phyloP scores from a whole-genome alignment of 2,797 vertebrate species.

The Melanogrammus aeglefinus region DNA sequence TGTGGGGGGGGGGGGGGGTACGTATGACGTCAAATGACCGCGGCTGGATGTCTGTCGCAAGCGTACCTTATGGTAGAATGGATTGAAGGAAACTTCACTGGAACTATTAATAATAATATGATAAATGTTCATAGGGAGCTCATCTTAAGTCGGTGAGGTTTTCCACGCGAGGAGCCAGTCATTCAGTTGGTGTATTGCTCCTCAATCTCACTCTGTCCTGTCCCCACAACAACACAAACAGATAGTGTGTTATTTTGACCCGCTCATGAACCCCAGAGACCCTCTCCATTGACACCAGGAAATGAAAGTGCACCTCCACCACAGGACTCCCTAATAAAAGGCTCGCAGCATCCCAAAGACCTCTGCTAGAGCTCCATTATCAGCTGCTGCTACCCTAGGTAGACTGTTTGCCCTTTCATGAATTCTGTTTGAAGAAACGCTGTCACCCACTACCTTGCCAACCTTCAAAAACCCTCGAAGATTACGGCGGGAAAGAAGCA shows the following conservation, averaged over 20 bases:
- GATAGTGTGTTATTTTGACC: slow-evolving; percentile 74
- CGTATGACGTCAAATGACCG: too few relatives aligned
- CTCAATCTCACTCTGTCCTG: background rate
- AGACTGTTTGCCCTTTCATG: slow-evolving; percentile 25
- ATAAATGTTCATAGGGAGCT: background rate
- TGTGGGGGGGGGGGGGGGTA: too few relatives aligned
- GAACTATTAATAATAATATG: background rate
- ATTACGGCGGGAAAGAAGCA: background rate
- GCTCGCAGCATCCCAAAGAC: slow-evolving; percentile 42
- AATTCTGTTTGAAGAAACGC: slow-evolving; percentile 25
- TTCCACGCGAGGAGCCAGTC: background rate
- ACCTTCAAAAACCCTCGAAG: background rate
- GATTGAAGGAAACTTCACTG: background rate
- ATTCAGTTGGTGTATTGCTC: too few relatives aligned
- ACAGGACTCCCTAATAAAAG: slow-evolving; percentile 64
- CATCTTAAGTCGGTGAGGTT: background rate
- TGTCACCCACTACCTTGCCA: background rate
- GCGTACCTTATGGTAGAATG: background rate
- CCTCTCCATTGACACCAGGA: slow-evolving; percentile 55
- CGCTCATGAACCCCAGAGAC: slow-evolving; percentile 74
- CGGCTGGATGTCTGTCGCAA: too few relatives aligned
- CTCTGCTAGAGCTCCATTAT: slow-evolving; percentile 35
- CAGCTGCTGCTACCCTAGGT: slow-evolving; percentile 25
- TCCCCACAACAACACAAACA: slow-evolving; percentile 21
- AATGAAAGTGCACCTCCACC: slow-evolving; percentile 67